phyloP scores from a whole-genome alignment of 1,140 invertebrate species.

The Sitodiplosis mosellana region DNA sequence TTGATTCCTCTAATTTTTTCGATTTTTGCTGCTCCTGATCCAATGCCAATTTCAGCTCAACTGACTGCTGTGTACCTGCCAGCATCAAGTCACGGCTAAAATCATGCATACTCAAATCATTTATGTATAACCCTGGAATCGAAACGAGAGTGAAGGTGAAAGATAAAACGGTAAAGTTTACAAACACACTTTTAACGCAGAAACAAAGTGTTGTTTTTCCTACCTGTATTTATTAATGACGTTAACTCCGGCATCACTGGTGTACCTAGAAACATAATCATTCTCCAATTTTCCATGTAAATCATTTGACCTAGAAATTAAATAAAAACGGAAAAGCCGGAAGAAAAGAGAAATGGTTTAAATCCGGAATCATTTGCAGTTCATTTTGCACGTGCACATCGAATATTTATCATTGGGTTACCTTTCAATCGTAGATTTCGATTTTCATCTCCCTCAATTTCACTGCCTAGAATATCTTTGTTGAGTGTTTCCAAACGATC shows the following conservation, averaged over 20 bases:
- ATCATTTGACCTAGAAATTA: constrained; percentile 78
- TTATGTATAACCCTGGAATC: constrained; percentile 86
- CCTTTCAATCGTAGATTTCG: constrained; percentile 68
- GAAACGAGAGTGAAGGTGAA: no score
- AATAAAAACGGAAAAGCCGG: background rate
- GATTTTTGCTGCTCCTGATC: constrained; percentile 95
- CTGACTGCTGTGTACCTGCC: constrained; percentile 91
- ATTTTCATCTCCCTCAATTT: constrained; percentile 41
- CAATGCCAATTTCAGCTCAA: constrained; percentile 83
- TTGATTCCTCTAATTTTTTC: constrained; percentile 89
- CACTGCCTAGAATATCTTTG: constrained; percentile 34
- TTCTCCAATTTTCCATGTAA: constrained; percentile 93
- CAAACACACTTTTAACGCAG: no score
- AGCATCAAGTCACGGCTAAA: constrained; percentile 39
- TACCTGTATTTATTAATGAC: constrained; percentile 49
- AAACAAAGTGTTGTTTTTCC: no score
- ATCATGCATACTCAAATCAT: constrained; percentile 95
- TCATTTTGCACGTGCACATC: constrained; percentile 2
- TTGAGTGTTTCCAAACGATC: constrained; percentile 36
- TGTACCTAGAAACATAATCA: constrained; percentile 91
- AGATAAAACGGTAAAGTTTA: no score
- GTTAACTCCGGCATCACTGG: constrained; percentile 89
- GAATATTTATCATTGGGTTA: constrained; percentile 16
- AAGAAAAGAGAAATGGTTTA: constrained; percentile 1
- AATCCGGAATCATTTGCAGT: background rate